A percentile compares a stretch with the other conserved stretches of the same genome.
These are phyloP conservation scores for Sphyrna mokarran DNA, from an alignment of 2,113 vertebrate species.

Conservation along the genomic window DNA sequence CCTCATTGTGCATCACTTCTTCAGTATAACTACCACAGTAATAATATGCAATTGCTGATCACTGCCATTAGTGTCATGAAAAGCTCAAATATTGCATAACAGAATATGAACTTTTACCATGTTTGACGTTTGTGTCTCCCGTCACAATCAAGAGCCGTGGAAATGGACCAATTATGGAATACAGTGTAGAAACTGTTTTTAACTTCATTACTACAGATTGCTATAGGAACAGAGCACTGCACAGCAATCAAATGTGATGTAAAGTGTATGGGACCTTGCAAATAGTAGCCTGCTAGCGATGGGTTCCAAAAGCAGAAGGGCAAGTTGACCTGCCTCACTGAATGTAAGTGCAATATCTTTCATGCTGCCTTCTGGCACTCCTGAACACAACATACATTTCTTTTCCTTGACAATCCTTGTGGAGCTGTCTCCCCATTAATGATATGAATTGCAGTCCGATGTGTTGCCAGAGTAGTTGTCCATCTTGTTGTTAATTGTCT, in stretches of 20 bases:
- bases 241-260: background rate
- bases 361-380: background rate
- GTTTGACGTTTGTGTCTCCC: background rate
- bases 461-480: too few relatives aligned
- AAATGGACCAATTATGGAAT: background rate
- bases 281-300: background rate
- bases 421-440: background rate
- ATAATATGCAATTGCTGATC: background rate
- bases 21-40: conserved; percentile 11
- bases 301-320: too few relatives aligned
- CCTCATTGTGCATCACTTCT: background rate
- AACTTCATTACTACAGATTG: background rate
- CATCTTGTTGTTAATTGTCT: too few relatives aligned
- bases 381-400: background rate
- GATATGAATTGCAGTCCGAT: too few relatives aligned
- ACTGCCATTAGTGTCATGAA: background rate
- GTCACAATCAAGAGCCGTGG: background rate
- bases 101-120: background rate
- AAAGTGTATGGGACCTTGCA: background rate
- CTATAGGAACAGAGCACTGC: background rate
- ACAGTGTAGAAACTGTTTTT: background rate
- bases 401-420: background rate
- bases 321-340: background rate
- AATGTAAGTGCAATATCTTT: background rate
- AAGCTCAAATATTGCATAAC: background rate